Evolutionary conservation across 2,888 invertebrate genomes (phyloP), one percentile per base, ranked within the genome.

Genomic region (Achlya flavicornis): DNA sequence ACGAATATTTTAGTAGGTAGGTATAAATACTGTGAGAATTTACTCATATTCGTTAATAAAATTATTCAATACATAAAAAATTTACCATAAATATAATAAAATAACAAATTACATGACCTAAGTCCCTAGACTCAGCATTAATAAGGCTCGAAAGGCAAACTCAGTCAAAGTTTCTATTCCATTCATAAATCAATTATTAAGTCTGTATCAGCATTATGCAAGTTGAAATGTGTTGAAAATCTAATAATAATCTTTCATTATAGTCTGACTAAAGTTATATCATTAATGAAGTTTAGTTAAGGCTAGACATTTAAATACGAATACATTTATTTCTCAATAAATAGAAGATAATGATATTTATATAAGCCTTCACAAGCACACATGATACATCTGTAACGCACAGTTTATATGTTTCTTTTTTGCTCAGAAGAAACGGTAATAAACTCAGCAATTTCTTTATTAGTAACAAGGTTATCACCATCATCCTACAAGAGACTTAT

Each of bases 141-240:
- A 63, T 63, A 61, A 60, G 61, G 57, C 32, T 65, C 38, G 65
- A 69, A 63, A 65, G 71, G 46, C 33, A 41, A 43, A 58, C 57
- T 64, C 43, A 63, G 14, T 63, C 5, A 65, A 64, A 73, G 65
- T 69, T 64, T 57, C 57, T 59, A 61, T 61, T 57, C 57, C 57
- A 62, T 61, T 46, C 43, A 46, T 64, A 61, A 67, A 66, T 63
- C 58, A 68, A 32, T 61, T 61, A 33, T 48, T 7, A 61, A n/a
- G 32, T 33, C 6, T 16, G 7, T 48, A 48, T 48, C 16, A 48
- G 16, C 3, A 48, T 48, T 48, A 16, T 48, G 48, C 16, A n/a
- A 48, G 48, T 48, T 48, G 4, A 16, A 48, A 48, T 48, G 48
- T 48, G 48, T 48, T 48, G 48, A 6, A 6, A 48, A 48, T 14